Base-by-base conservation (phyloP, 2,797 vertebrate species). In the Euthynnus affinis region DNA sequence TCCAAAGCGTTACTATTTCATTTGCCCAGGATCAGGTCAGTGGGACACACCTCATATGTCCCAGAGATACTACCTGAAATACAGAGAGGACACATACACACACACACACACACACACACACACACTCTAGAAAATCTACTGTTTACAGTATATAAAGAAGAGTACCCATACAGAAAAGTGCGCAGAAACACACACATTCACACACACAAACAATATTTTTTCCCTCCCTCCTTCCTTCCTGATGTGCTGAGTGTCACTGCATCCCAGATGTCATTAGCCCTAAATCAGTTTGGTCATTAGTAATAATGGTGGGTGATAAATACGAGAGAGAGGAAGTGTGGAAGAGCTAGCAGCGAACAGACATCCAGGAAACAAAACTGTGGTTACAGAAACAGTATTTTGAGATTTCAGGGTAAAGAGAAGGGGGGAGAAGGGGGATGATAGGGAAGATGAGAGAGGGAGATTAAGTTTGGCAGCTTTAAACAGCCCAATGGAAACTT, bases 401-500 rank as follows among this genome's bases (percentile, higher is more conserved):
- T 53, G 59, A 57, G n/a, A 34, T 58, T 25, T 46, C 2, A 20
- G 18, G 20, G 18, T 12, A 22, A 64, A 48, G 29, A 9, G 46
- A 55, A 44, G 60, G 44, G 14, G 53, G 4, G 0, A 48, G 51
- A 44, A 56, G 44, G 14, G 53, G 4, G 0, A 48, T 42, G 29
- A 48, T 22, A 51, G 25, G 46, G 23, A 25, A 23, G 34, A 66
- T 52, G 59, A 61, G 57, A 74, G 57, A 92, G 78, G 76, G 70
- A 77, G 64, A 84, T 88, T 66, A 85, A 79, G 71, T 79, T 73
- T 88, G 86, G 81, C 90, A 91, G 91, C 83, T 91, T 93, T 94
- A 93, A 95, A 92, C 88, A 89, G 77, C 77, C 89, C 60, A 53
- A 53, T 63, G 81, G 89, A 94, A 94, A 93, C 85, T 92, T 87